Evolutionary conservation across 2,797 vertebrate genomes (phyloP), one percentile per base, ranked within the genome.

Genomic region (Anguilla obscura): DNA sequence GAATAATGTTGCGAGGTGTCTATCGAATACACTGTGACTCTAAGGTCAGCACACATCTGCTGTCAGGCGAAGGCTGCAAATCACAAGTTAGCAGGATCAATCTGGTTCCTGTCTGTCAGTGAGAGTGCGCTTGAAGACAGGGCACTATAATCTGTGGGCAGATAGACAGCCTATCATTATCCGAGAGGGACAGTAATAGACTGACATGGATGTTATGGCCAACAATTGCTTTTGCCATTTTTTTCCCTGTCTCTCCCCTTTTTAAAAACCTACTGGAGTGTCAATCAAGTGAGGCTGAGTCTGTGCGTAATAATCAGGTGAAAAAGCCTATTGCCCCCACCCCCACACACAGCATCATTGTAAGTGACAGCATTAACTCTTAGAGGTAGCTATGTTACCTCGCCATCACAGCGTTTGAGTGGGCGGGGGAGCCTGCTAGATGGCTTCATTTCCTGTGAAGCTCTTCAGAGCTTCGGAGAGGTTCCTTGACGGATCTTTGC

Each of bases 181-280:
- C 94, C 93, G 91, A 89, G 93, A 92, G 91, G 74, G 91, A 93
- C 90, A 91, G 95, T 95, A 96, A 96, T 96, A 95, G 95, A 95
- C 92, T 95, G 95, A 96, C 96, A 96, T 94, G 93, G 96, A 96
- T 96, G 95, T 95, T 93, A 96, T 95, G 93, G 94, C 92, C 94
- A 96, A 94, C 95, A 96, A 96, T 96, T 96, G 96, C 95, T 96
- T 96, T 95, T 93, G 93, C 94, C 66, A 3, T 48, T 82, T 79
- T 71, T 33, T 12, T 9, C 33, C 36, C 12, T 40, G 33, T 45
- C 33, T n/a, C 7, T 45, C 63, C n/a, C 21, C 79, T 82, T 82
- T 82, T 82, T 5, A 8, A 50, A 48, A 82, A 82, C 40, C 79
- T n/a, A 9, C 79, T 82, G 79, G 45, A 82, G 94, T 95, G 96